Conservation (phyloP, 2,797 vertebrate genomes). For the Neomorphus geoffroyi region DNA sequence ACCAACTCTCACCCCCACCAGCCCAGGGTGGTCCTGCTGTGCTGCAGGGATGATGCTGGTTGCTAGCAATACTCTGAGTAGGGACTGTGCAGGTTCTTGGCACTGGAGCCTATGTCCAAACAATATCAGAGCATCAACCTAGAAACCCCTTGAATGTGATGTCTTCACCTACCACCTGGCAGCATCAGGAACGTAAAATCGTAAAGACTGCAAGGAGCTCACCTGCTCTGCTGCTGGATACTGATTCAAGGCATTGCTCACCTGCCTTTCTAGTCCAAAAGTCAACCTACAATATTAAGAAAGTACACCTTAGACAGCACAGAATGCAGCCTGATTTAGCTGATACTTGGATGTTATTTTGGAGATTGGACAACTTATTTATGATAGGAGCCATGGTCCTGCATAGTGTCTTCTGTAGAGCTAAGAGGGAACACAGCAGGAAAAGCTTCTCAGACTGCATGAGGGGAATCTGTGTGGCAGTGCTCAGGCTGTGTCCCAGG, state of each 20-base stretch:
- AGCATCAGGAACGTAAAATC: accelerated
- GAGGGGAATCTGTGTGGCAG: background rate
- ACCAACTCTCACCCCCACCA: background rate
- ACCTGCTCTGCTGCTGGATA: background rate
- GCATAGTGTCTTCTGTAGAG: background rate
- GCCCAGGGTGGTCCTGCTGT: background rate
- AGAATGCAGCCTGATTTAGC: background rate
- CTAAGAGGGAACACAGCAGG: accelerated
- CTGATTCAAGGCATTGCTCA: background rate
- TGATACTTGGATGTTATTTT: background rate
- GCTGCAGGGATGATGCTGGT: background rate
- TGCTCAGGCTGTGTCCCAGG: background rate
- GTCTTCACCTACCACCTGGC: background rate
- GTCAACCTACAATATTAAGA: background rate
- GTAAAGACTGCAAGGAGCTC: background rate
- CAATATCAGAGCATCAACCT: background rate
- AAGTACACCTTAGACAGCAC: background rate
- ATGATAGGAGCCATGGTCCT: background rate
- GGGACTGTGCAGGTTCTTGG: background rate
- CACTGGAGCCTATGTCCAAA: background rate
- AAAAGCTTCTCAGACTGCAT: background rate
- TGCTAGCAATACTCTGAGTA: background rate
- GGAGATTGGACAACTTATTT: background rate
- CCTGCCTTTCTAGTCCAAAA: background rate
- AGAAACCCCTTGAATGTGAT: background rate